A percentile compares a stretch with the other conserved stretches of the same genome.
phyloP scores from a whole-genome alignment of 2,888 invertebrate species.

The Xylota segnis region DNA sequence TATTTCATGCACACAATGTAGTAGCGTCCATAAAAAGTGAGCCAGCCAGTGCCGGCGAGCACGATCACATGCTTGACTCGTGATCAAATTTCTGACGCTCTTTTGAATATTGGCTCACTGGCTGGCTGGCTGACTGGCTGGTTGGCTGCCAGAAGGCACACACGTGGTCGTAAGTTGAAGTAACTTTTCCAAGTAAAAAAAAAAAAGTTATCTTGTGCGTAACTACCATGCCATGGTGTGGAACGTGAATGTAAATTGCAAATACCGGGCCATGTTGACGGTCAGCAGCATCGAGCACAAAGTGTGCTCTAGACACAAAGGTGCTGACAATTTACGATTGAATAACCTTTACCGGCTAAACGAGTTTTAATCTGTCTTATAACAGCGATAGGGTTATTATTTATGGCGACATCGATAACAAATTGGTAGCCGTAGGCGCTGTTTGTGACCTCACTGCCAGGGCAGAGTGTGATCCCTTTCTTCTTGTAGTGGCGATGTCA shows the following conservation, averaged over 20 bases:
- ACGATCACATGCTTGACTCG: conserved; percentile 42
- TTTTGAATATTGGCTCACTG: not conserved
- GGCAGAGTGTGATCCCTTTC: not conserved
- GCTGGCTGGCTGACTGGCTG: not conserved
- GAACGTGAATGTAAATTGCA: conserved; percentile 29
- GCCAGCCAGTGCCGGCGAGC: conserved; percentile 15
- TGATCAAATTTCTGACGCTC: conserved; percentile 37
- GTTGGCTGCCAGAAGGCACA: not conserved
- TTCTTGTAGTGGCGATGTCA: not conserved
- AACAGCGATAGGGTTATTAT: conserved; percentile 14
- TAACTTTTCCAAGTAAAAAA: not conserved
- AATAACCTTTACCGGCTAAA: conserved; percentile 44
- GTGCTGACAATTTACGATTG: conserved; percentile 24
- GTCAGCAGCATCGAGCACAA: conserved; percentile 18
- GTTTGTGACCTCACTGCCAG: conserved; percentile 18
- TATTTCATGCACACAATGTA: not conserved
- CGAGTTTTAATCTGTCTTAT: conserved; percentile 21
- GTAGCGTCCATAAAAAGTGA: conserved; percentile 1
- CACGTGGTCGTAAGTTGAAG: conserved; percentile 28
- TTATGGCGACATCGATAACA: conserved; percentile 15
- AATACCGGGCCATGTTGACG: conserved; percentile 20
- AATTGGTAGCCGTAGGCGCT: not conserved
- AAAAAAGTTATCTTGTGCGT: not conserved
- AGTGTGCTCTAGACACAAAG: conserved; percentile 20
- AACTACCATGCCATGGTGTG: conserved; percentile 7